Conservation (phyloP, 2,888 invertebrate genomes). For the Trichogramma evanescens region DNA sequence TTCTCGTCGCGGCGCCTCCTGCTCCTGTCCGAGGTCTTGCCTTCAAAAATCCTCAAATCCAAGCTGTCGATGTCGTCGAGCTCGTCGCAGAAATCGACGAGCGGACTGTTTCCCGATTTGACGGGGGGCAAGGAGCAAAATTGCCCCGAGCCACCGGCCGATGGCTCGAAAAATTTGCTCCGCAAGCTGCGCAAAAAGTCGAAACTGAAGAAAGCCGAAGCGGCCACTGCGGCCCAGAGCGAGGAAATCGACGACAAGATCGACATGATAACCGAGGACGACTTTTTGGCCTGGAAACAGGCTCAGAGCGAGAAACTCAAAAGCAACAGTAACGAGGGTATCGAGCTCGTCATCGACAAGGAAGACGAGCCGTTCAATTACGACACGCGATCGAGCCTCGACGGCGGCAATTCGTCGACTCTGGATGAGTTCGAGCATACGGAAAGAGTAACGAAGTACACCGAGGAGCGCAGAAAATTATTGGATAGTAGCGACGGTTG, state of each 20-base stretch:
- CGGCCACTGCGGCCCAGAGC: not conserved
- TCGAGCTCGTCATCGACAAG: conserved; percentile 6
- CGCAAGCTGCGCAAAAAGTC: too few relatives aligned
- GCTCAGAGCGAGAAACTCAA: conserved; percentile 23
- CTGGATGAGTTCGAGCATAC: conserved; percentile 10
- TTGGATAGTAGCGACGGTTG: too few relatives aligned
- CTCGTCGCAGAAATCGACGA: conserved; percentile 3
- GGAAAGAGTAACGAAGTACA: not conserved
- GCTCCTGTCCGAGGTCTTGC: conserved; percentile 12
- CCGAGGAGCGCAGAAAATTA: not conserved
- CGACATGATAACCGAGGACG: not conserved
- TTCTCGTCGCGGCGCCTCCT: conserved; percentile 15
- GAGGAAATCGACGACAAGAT: not conserved
- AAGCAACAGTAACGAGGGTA: conserved; percentile 9
- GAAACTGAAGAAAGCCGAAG: too few relatives aligned
- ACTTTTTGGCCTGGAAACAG: conserved; percentile 32
- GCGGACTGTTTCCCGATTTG: not conserved
- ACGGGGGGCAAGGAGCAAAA: not conserved
- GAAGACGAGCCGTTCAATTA: conserved; percentile 10
- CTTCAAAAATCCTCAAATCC: conserved; percentile 8
- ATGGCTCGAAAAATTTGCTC: not conserved
- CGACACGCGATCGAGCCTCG: conserved; percentile 7
- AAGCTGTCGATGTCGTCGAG: conserved; percentile 1
- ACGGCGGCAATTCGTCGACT: conserved; percentile 8
- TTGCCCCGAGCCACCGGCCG: not conserved